Evolutionary conservation across 1,140 invertebrate species (phyloP), one percentile per base, ranked within the genome.

Genomic region (Eulimnadia texana): DNA sequence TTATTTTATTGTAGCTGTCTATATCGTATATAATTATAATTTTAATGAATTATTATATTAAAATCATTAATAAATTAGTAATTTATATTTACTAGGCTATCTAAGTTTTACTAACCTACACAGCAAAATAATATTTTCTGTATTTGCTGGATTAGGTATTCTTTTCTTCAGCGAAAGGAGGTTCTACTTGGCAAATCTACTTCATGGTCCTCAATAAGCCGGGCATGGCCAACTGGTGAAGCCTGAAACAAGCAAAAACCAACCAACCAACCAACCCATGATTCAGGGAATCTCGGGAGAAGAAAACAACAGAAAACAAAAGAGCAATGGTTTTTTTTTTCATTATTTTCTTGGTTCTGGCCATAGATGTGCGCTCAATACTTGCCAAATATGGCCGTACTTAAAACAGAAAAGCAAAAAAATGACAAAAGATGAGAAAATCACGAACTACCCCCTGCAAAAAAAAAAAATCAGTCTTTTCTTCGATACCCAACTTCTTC

Each of bases 151-250:
- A 74, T 10, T 74, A 88, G 84, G 87, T 99, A 67, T 99, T 99
- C 82, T 99, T 99, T 78, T 98, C 95, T 49, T 98, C 94, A 67
- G 93, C 96, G 66, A 96, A 98, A 77, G 91, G 93, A 70, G 93
- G 94, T 69, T 96, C 94, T 66, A 93, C 93, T 67, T 99, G 93
- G 82, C 96, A 99, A 79, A 99, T 99, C 69, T 99, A 99, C 74
- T 99, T 99, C 78, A 99, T 99, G 96, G 98, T 96, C 66, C 81
- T 99, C 67, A 99, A 98, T 76, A 98, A 98, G 78, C 94, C 95
- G 54, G 94, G 95, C 66, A 92, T 99, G 85, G 90, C 92, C 70
- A 98, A 98, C 79, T 99, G 95, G 95, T 98, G 42, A 25, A 9
- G 23, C 25, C 22, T 58, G 55, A 20, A 19, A 20, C 9, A 58